Conservation (phyloP, 2,113 vertebrate species). For the Halichoeres trimaculatus region DNA sequence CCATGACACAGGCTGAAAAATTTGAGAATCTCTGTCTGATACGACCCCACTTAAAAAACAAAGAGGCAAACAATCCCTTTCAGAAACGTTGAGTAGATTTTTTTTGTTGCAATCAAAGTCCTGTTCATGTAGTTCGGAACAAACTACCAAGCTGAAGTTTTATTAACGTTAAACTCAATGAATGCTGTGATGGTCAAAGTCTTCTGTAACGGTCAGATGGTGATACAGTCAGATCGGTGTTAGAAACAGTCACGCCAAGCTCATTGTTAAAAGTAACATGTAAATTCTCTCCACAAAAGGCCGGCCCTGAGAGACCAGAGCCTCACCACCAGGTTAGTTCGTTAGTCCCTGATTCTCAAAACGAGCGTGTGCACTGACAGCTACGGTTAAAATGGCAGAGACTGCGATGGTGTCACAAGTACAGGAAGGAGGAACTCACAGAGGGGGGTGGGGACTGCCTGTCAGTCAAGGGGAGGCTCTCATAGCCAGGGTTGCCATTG, state of each 20-base stretch:
- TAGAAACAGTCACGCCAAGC: neutral
- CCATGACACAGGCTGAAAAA: too few species aligned
- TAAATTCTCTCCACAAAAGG: slow-evolving; percentile 7
- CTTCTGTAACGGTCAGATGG: slow-evolving; percentile 26
- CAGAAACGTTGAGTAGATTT: too few species aligned
- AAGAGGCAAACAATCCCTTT: too few species aligned
- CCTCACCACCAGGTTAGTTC: slow-evolving; percentile 13
- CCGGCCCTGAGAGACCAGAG: slow-evolving; percentile 26
- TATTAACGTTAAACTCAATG: too few species aligned
- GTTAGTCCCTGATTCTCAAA: slow-evolving; percentile 28
- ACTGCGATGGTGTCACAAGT: slow-evolving; percentile 74
- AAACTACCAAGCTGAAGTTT: too few species aligned
- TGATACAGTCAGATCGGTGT: slow-evolving; percentile 6
- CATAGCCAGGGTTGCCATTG: slow-evolving; percentile 98
- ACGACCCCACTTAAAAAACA: too few species aligned
- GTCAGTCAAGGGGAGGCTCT: slow-evolving; percentile 88
- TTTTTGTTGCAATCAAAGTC: too few species aligned
- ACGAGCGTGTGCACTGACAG: slow-evolving; percentile 36
- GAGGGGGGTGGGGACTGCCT: slow-evolving; percentile 90
- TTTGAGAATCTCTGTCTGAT: too few species aligned
- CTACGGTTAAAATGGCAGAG: slow-evolving; percentile 66
- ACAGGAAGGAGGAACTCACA: slow-evolving; percentile 85
- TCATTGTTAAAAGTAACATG: too few species aligned
- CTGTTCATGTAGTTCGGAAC: too few species aligned
- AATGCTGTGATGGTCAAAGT: too few species aligned